Evolutionary conservation across 2,113 vertebrate species (phyloP), one percentile per base, ranked within the genome.

Genomic region (Pterocles burchelli): DNA sequence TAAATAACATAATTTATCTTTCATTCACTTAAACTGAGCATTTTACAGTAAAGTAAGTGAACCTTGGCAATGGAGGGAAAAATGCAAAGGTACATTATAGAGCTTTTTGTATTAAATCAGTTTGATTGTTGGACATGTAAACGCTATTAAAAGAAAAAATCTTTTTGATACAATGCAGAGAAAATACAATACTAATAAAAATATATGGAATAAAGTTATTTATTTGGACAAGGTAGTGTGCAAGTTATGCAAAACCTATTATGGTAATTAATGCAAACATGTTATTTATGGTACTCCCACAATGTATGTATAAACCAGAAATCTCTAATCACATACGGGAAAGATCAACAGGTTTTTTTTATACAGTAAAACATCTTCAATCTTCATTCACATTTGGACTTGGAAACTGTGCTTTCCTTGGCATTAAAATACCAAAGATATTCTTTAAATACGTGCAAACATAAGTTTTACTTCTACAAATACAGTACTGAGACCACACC

Each of bases 151-250:
- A 95, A 85, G 25, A 88, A 14, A 28, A 86, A 31, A 65, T 28
- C 51, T 66, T 83, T 85, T 62, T 82, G 28, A 72, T 58, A 80
- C 2, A 10, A 84, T 61, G 68, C 92, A 77, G 74, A 75, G 55
- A 68, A 96, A 96, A 79, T 79, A 45, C 77, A 88, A 52, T 80
- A 22, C 63, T 84, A 91, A 29, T 90, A 91, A 94, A 93, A 96
- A 93, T 87, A 89, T 34, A 55, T 24, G 46, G 85, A 38, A n/a
- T 88, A 88, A 82, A 88, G 58, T 85, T 49, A 83, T 61, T 92
- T 96, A 81, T 96, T 86, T 96, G 73, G 79, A 95, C 92, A 93
- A 92, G 36, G 77, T 63, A 83, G 85, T 95, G 92, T 97, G 90
- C 92, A 92, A 94, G 59, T 93, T 94, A 84, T 10, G 86, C 92